Evolutionary conservation across 2,888 invertebrate species (phyloP), one percentile per base, ranked within the genome.

Genomic region (Cephus runcator): DNA sequence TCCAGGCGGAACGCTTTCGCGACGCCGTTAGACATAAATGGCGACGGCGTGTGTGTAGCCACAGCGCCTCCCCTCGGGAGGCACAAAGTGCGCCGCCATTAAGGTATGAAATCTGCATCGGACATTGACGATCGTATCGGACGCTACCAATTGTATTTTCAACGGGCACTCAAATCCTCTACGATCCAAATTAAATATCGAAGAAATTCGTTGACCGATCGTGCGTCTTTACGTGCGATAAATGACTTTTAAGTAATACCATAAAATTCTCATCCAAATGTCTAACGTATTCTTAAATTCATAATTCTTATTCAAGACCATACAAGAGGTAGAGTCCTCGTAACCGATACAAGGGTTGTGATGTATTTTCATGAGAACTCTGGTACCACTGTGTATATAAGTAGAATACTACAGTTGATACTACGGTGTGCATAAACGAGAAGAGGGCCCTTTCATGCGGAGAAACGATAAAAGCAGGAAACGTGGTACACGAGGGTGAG

Each of bases 401-500:
- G 56, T 56, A 56, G 23, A 56, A 23, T 56, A 56, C 15, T 56
- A 56, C 23, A 56, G 56, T 56, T 15, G 56, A 23, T 56, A 56
- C 56, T 56, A 56, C 23, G 56, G 15, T 15, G 56, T 56, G 56
- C 56, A 56, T 56, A 56, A 23, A 56, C 56, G 56, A 56, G 56
- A 56, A 56, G 56, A 56, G 23, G 56, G 56, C 2, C 56, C 56
- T 56, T 56, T 56, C 56, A 56, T 56, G 56, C 56, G 56, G 56
- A 23, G 74, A 35, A 35, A 35, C 34, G 73, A 73, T 33, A 75
- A 78, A 75, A 73, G 78, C 36, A 36, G 74, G 74, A 74, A 36
- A 34, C 68, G 69, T 34, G 69, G 15, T 23, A 68, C 30, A n/a
- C 56, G 76, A 73, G 83, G 79, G 81, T 81, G 79, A 80, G 56